Conservation (phyloP, 35 echinoderm and acorn worm genomes). For the Patiria miniata region DNA sequence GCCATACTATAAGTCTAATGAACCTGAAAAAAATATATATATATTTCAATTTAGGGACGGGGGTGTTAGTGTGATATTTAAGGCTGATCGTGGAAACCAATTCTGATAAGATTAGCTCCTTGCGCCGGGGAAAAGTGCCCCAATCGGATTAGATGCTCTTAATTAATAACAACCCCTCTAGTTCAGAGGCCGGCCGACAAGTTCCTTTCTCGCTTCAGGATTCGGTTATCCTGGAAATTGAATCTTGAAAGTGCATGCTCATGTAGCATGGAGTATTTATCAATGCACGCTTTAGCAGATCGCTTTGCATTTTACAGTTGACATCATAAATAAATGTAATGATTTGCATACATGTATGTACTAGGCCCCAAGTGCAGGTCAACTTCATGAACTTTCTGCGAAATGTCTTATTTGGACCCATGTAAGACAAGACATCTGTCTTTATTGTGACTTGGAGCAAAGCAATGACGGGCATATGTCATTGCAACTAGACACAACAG, state of each 20-base stretch:
- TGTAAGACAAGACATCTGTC: background rate
- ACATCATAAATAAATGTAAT: too few species aligned
- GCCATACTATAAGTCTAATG: too few species aligned
- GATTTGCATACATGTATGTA: background rate
- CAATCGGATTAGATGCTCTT: slow-evolving; percentile 2
- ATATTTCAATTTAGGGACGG: background rate
- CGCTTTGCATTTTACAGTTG: too few species aligned
- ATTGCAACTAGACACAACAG: too few species aligned
- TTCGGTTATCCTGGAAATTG: background rate
- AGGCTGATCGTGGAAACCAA: too few species aligned
- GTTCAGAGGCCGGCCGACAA: background rate
- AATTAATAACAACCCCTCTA: slow-evolving; percentile 2
- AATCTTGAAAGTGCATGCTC: slow-evolving; percentile 17
- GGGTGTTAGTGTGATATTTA: background rate
- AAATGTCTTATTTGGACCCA: background rate
- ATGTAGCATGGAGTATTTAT: slow-evolving; percentile 12
- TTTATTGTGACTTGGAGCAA: background rate
- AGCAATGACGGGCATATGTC: too few species aligned
- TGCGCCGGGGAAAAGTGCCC: background rate
- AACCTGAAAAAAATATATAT: too few species aligned
- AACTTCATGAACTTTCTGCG: background rate
- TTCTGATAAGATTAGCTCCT: slow-evolving; percentile 7
- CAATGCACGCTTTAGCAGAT: background rate
- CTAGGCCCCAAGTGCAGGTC: background rate
- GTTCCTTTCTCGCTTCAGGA: background rate